Conservation (phyloP, 1,140 invertebrate species). For the Rhysida immarginata region DNA sequence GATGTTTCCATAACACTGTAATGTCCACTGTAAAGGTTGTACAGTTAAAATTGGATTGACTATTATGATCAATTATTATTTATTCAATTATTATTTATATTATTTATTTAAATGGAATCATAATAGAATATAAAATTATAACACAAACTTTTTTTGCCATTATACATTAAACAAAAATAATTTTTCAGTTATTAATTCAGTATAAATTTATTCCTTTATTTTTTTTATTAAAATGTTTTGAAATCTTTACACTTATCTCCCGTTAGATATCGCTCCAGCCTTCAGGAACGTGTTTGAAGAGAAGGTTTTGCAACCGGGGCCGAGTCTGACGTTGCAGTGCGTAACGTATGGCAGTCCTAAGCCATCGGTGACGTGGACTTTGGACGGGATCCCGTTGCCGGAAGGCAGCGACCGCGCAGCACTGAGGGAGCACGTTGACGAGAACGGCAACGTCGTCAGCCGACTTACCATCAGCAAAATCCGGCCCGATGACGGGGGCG, state of each 20-base stretch:
- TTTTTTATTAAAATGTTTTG: constrained; percentile 30
- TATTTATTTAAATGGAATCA: too few species aligned
- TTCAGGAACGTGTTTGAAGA: constrained; percentile 41
- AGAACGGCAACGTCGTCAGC: constrained; percentile 74
- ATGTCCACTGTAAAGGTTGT: too few species aligned
- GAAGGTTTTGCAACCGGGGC: constrained; percentile 71
- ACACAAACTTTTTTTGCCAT: too few species aligned
- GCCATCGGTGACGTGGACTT: constrained; percentile 84
- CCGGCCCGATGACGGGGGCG: constrained; percentile 79
- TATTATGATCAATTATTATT: too few species aligned
- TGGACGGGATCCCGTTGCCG: constrained; percentile 66
- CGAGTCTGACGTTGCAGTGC: constrained; percentile 66
- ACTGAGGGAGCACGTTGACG: constrained; percentile 74
- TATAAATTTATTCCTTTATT: too few species aligned
- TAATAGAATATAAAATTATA: too few species aligned
- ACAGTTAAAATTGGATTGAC: too few species aligned
- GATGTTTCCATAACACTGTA: too few species aligned
- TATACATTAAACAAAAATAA: too few species aligned
- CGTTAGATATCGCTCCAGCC: constrained; percentile 33
- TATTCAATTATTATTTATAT: too few species aligned
- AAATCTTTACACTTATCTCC: constrained; percentile 19
- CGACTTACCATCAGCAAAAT: constrained; percentile 84
- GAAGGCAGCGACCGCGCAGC: constrained; percentile 54
- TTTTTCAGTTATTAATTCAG: too few species aligned
- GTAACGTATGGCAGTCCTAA: constrained; percentile 79